These are phyloP conservation scores for Cygnus buccinator DNA, from an alignment of 2,113 vertebrate species.

Conservation along the genomic window DNA sequence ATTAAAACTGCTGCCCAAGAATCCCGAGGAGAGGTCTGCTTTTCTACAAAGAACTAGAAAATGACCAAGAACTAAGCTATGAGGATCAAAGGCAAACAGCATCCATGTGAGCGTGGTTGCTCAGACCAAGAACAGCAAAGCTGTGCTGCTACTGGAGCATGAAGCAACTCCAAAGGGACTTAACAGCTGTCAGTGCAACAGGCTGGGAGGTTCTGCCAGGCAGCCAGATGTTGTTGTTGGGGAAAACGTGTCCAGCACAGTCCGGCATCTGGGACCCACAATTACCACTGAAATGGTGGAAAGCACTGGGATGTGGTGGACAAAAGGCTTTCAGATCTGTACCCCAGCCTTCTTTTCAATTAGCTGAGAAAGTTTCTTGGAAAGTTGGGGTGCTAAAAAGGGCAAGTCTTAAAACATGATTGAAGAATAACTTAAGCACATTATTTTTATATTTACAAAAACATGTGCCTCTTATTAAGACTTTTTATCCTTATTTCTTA, in stretches of 20 bases:
- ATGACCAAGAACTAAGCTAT: not conserved
- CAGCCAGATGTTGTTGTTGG: constrained; percentile 54
- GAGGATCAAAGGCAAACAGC: not conserved
- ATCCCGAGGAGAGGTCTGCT: not conserved
- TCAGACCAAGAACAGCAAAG: not conserved
- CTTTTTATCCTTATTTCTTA: constrained; percentile 18
- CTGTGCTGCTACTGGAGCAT: not conserved
- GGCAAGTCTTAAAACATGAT: not conserved
- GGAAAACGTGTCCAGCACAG: not conserved
- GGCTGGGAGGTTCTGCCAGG: constrained; percentile 34
- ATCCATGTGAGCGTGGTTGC: not conserved
- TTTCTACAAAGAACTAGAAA: not conserved
- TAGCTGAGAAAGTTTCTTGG: not conserved
- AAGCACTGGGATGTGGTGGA: not conserved
- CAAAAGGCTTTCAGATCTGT: not conserved
- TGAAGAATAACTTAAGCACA: not conserved
- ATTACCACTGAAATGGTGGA: not conserved
- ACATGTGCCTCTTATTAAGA: not conserved
- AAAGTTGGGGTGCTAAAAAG: not conserved
- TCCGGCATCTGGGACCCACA: not conserved
- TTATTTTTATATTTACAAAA: constrained; percentile 44
- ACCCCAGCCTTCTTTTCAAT: constrained; percentile 2
- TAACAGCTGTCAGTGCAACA: constrained; percentile 22
- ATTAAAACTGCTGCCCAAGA: not conserved
- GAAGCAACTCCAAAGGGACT: constrained; percentile 7